Evolutionary conservation across 2,113 vertebrate species (phyloP).

Genomic region (Hyperopisus bebe): DNA sequence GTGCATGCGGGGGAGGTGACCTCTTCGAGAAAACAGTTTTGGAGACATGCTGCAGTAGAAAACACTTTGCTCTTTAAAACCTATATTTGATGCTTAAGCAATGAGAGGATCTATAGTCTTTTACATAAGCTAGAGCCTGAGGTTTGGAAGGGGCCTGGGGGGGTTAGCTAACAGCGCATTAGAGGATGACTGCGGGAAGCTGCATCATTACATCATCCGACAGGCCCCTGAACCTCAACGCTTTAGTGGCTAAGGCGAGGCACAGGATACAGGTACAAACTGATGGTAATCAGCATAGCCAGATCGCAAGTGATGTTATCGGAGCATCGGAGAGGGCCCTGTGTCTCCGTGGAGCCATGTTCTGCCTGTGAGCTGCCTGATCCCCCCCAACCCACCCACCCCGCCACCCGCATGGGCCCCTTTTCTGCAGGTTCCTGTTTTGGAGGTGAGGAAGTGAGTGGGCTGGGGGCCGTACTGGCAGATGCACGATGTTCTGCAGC

Average conservation of each 20-base stretch:
- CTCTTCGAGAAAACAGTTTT: background rate
- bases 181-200: background rate
- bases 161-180: background rate
- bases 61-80: background rate
- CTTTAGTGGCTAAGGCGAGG: background rate
- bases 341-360: background rate
- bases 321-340: background rate
- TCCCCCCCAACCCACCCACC: too few relatives aligned
- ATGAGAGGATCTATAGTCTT: background rate
- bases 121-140: background rate
- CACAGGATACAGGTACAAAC: background rate
- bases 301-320: background rate
- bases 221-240: background rate
- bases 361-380: background rate
- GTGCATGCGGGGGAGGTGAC: background rate
- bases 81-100: background rate
- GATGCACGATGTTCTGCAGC: background rate
- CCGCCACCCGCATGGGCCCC: background rate
- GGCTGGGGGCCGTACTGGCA: background rate
- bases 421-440: constrained; percentile 11
- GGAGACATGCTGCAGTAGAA: background rate
- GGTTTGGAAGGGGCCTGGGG: background rate
- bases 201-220: background rate
- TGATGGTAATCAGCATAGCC: background rate
- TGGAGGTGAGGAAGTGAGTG: constrained; percentile 4